A percentile compares a stretch with the other conserved stretches of the same genome.
Evolutionary conservation across 2,888 invertebrate species (phyloP).

Genomic region (Platycheirus rosarum): DNA sequence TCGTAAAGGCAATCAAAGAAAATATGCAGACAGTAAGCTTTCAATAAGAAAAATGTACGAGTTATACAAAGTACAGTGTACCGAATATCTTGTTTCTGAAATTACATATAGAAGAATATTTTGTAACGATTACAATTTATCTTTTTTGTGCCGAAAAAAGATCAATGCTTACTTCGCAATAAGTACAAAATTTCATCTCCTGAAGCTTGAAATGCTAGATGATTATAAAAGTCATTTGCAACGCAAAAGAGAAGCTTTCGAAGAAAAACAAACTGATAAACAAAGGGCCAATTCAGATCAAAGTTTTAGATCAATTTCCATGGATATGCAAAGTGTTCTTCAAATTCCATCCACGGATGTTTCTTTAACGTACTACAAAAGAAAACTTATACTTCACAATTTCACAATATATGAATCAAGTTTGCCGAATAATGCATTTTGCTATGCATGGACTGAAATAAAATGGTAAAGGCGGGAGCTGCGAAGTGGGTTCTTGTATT

Average conservation of each 20-base stretch:
- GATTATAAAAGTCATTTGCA: too few relatives aligned
- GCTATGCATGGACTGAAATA: slow-evolving; percentile 18
- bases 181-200: not conserved
- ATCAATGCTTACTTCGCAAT: not conserved
- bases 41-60: too few relatives aligned
- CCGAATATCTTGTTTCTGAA: not conserved
- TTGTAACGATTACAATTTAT: not conserved
- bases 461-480: not conserved
- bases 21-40: too few relatives aligned
- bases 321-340: slow-evolving; percentile 16
- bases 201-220: too few relatives aligned
- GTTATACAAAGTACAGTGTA: not conserved
- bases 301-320: not conserved
- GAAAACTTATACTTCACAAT: slow-evolving; percentile 16
- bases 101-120: not conserved
- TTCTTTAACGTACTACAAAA: slow-evolving; percentile 7
- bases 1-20: too few relatives aligned
- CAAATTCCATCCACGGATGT: slow-evolving; percentile 22
- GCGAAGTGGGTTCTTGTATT: slow-evolving; percentile 1
- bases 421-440: slow-evolving; percentile 26
- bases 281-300: too few relatives aligned
- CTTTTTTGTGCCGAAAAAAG: not conserved
- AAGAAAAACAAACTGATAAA: too few relatives aligned
- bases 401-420: slow-evolving; percentile 13
- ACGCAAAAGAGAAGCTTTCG: too few relatives aligned